Base-by-base conservation (phyloP, 2,113 vertebrate genomes). In the Tachysurus fulvidraco region DNA sequence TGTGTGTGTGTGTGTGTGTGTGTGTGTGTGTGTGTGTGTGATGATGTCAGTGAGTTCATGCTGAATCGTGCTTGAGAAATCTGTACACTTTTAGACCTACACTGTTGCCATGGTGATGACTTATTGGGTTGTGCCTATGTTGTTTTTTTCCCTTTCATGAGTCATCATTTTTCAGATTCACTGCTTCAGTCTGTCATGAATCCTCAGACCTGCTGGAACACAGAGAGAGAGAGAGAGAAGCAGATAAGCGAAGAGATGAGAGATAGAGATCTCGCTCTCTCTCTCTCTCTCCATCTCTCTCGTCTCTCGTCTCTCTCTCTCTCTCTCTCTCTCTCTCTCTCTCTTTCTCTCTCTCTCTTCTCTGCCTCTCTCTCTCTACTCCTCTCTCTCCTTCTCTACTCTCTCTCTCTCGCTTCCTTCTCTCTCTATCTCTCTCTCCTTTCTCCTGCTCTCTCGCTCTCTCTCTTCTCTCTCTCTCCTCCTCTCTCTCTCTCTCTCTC, bases 91-190 rank as follows among this genome's bases (percentile, higher is more conserved):
- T 78, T 78, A 78, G 76, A 36, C 21, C 74, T 1, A 30, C 25
- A 59, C 5, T 16, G 73, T 81, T 64, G 65, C 76, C 65, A 79
- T 80, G 55, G 77, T 2, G 71, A 84, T 54, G 28, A 16, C 52
- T 78, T 76, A 46, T 52, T 60, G 69, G 41, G 2, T 86, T 46
- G n/a, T n/a, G 17, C 83, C 52, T 81, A 28, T 6, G 4, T 67
- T 67, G 25, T 36, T 65, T 76, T 23, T 46, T 52, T 80, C 14
- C 13, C 55, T 41, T 46, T 83, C 60, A 77, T 59, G 77, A 52
- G 36, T 86, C 83, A 88, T 88, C 77, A 64, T 83, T 57, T 30
- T 67, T 74, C 23, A 36, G 78, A 84, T 82, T 21, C 52, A 44
- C 65, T 54, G 11, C n/a, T 65, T 86, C 28, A 52, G 76, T 78